phyloP scores from a whole-genome alignment of 2,888 invertebrate genomes.

The Operophtera brumata region DNA sequence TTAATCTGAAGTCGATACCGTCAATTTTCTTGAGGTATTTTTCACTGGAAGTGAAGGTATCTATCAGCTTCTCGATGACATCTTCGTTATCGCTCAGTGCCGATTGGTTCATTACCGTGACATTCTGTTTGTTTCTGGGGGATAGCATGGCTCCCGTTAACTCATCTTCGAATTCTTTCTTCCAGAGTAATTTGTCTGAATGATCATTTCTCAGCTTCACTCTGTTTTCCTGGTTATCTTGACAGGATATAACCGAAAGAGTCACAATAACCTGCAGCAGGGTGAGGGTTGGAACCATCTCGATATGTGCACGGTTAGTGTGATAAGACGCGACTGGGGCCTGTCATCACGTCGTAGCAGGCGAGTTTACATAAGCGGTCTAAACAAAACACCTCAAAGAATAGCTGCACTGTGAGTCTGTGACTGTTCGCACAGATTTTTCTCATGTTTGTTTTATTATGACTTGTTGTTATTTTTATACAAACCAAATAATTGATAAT shows the following conservation, averaged over 20 bases:
- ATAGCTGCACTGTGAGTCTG: constrained; percentile 42
- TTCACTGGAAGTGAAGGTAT: constrained; percentile 67
- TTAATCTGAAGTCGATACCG: constrained; percentile 67
- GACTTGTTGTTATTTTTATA: constrained; percentile 34
- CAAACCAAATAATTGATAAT: constrained; percentile 26
- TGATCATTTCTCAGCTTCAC: constrained; percentile 48
- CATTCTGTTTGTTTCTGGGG: constrained; percentile 50
- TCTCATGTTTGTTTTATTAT: constrained; percentile 44
- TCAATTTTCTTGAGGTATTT: constrained; percentile 74
- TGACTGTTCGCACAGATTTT: constrained; percentile 46
- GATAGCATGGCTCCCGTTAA: constrained; percentile 62
- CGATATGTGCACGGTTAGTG: constrained; percentile 45
- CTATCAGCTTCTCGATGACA: constrained; percentile 67
- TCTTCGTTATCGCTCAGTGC: constrained; percentile 54
- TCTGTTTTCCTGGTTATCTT: constrained; percentile 41
- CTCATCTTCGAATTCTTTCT: constrained; percentile 70
- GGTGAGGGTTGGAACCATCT: constrained; percentile 46
- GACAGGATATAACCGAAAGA: constrained; percentile 42
- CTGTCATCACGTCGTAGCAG: constrained; percentile 8
- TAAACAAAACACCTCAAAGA: constrained; percentile 49
- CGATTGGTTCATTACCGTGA: constrained; percentile 51
- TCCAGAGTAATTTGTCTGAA: constrained; percentile 61
- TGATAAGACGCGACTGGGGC: constrained; percentile 45
- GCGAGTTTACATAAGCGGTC: constrained; percentile 49
- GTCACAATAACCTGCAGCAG: constrained; percentile 40